Percentiles rank a stretch among this genome's conserved stretches.
Conservation (phyloP, 2,113 vertebrate species). For the Struthidea cinerea region DNA sequence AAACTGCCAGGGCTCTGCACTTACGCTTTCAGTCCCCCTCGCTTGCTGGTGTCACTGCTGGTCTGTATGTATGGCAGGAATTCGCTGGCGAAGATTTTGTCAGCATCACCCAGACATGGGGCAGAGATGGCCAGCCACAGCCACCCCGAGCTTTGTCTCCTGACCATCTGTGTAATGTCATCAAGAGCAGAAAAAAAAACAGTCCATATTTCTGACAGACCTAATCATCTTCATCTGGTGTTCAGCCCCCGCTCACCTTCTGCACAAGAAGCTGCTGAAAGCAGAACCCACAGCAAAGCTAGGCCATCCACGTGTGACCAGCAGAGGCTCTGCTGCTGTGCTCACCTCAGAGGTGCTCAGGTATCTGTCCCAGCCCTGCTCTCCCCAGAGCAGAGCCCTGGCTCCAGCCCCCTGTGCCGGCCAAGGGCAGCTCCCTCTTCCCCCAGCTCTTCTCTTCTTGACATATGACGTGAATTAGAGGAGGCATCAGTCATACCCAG, state of each 20-base stretch:
- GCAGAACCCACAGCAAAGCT: background rate
- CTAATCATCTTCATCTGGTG: background rate
- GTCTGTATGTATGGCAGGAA: accelerated
- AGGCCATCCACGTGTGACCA: accelerated
- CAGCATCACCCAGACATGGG: background rate
- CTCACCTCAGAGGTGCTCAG: background rate
- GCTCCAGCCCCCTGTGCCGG: background rate
- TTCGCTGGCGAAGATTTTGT: background rate
- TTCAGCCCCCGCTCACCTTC: background rate
- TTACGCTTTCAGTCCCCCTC: background rate
- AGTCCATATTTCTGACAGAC: background rate
- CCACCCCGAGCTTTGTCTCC: background rate
- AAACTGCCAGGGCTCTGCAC: background rate
- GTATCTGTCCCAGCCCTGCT: background rate
- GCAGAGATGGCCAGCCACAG: background rate
- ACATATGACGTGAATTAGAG: background rate
- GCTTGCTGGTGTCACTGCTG: background rate
- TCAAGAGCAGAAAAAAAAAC: background rate
- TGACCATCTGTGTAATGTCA: background rate
- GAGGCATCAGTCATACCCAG: background rate
- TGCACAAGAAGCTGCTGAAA: background rate
- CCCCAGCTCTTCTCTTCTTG: background rate
- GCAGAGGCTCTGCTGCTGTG: background rate
- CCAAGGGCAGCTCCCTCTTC: background rate
- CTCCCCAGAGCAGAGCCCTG: background rate